Evolutionary conservation across 2,797 vertebrate genomes (phyloP), one percentile per base, ranked within the genome.

Genomic region (Tarsius wallacei): DNA sequence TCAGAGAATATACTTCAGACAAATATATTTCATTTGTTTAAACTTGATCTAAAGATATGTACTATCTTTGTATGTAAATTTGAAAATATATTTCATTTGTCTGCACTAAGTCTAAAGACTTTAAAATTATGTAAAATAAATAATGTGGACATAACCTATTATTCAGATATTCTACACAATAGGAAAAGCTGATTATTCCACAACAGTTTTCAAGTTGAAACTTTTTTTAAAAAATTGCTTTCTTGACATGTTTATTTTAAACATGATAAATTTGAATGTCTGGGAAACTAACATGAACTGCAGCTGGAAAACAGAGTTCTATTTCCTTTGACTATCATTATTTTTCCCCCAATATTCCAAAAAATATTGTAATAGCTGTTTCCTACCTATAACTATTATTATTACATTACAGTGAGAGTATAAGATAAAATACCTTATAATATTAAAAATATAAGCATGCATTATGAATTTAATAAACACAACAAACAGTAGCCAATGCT

Each of bases 361-460:
- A 98, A 96, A 98, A 98, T 87, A 98, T 97, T 98, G 90, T 97
- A 97, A 98, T 97, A 98, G 98, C 98, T 98, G 98, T 98, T 98
- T 98, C 98, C 98, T 98, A 97, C 97, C 97, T 98, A 96, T 85
- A 98, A 93, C 88, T 97, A 98, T 98, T 98, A 98, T 97, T 98
- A 98, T 97, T 83, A 97, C 17, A 26, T 86, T 57, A 68, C 3
- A 68, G 24, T 66, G 90, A 91, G 10, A 91, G 5, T 17, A 71
- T 66, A 78, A 74, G 11, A 53, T 21, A 98, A 98, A 98, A 98
- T 97, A 91, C 33, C 73, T 74, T 76, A 98, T 97, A 97, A 98
- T 98, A 98, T 98, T 98, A 98, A 98, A 98, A 98, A 97, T 96
- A 97, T 90, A 98, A 97, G 93, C 81, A 85, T 96, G 98, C 97